These are phyloP conservation scores for Sinella curviseta DNA, from an alignment of 1,140 invertebrate genomes.

Conservation along the genomic window DNA sequence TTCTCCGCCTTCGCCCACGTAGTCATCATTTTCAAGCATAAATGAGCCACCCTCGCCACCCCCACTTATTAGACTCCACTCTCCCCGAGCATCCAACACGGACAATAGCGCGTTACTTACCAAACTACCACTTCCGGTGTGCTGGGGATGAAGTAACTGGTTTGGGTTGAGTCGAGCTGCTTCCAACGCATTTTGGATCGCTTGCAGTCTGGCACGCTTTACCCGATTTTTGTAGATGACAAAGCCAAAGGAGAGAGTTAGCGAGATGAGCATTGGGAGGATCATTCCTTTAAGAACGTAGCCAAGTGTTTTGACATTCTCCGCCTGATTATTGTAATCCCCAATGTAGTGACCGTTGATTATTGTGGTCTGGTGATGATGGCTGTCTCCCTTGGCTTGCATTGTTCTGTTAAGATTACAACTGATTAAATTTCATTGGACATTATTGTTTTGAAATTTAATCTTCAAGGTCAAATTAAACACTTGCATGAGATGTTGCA, in stretches of 20 bases:
- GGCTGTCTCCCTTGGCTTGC: background rate
- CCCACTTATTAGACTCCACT: background rate
- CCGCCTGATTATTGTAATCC: background rate
- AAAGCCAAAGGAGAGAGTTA: background rate
- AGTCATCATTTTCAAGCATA: background rate
- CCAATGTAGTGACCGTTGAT: background rate
- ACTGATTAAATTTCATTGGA: background rate
- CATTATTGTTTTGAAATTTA: background rate
- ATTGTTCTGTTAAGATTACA: background rate
- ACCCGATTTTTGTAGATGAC: background rate
- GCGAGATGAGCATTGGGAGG: background rate
- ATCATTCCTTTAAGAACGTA: background rate
- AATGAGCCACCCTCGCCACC: background rate
- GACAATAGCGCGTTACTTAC: slow-evolving; percentile 2
- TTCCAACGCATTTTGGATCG: slow-evolving; percentile 3
- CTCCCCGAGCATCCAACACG: background rate
- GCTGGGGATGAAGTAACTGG: background rate
- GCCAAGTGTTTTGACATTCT: background rate
- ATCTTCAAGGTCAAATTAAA: background rate
- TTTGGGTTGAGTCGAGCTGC: background rate
- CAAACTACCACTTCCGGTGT: background rate
- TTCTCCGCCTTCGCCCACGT: slow-evolving; percentile 9
- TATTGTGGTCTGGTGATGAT: background rate
- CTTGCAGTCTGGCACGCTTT: background rate
- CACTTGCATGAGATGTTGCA: background rate